Base-by-base conservation (phyloP, 2,888 invertebrate genomes). In the Amiota communis region DNA sequence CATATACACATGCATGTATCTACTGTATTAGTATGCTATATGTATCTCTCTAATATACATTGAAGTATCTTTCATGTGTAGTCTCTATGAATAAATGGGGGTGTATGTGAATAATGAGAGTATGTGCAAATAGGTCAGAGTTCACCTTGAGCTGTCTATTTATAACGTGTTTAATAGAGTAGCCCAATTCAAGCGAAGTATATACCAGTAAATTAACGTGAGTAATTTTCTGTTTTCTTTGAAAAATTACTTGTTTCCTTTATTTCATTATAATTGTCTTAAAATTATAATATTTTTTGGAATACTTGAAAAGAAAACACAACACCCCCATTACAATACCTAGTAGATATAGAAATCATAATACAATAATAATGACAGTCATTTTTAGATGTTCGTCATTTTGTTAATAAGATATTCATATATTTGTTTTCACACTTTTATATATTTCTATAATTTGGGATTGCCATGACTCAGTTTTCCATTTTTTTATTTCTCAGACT, bases 211-310 rank as follows among this genome's bases (percentile, higher is more conserved):
- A 23, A 23, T 23, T 23, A 23, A 23, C 23, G 23, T 36, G 36
- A 6, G 36, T 36, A 36, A 36, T 36, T 36, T 36, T 6, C 2
- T 36, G 8, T 36, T 6, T n/a, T 36, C 36, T 36, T 36, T 6
- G 36, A 36, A 36, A 36, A 36, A 36, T 36, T 36, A 36, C 36
- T 51, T 51, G 8, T 68, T 68, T 68, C 67, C 67, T 53, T 68
- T 68, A 68, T 68, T 51, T 23, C 49, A 51, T 51, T 68, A n/a
- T 68, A 68, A 68, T 68, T 68, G 67, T 53, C 53, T 9, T 36
- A 63, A 63, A 15, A 36, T 63, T 12, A 13, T 36, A 36, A 13
- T 17, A 36, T 6, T 36, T 36, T 36, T 36, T 36, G 36, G 36
- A 6, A 6, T 6, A 51, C n/a, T n/a, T n/a, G 20, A 17, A 61